Conservation (phyloP, 2,113 vertebrate species). For the Equus quagga region DNA sequence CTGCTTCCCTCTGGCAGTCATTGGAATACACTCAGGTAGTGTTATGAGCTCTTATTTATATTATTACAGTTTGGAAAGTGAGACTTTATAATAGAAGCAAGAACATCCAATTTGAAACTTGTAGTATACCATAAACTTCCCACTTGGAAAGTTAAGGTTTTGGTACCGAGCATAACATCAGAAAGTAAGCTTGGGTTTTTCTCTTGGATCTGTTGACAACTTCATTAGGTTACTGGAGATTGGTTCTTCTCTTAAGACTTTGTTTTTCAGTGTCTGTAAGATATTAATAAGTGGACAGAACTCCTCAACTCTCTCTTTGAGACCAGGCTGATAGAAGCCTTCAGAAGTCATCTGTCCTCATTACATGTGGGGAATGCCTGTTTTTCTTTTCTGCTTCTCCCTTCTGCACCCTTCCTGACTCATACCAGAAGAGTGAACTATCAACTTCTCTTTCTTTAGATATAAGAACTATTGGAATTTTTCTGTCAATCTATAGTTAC, state of each 20-base stretch:
- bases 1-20: conserved; percentile 98
- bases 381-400: neutral
- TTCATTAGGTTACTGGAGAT: neutral
- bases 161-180: neutral
- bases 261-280: neutral
- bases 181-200: neutral
- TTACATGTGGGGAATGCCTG: neutral
- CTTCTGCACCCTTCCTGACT: neutral
- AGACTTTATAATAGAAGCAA: neutral
- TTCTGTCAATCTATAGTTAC: conserved; percentile 13
- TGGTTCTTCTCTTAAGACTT: neutral
- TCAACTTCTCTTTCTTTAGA: neutral
- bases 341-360: neutral
- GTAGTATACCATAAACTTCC: neutral
- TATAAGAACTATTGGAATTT: neutral
- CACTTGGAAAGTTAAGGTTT: neutral
- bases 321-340: neutral
- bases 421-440: neutral
- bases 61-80: neutral
- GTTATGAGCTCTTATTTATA: neutral
- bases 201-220: neutral
- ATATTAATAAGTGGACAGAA: neutral
- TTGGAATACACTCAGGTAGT: conserved; percentile 97
- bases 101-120: neutral
- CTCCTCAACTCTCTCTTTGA: neutral